Evolutionary conservation across 2,888 invertebrate genomes (phyloP).

Genomic region (Cantharis nigra): DNA sequence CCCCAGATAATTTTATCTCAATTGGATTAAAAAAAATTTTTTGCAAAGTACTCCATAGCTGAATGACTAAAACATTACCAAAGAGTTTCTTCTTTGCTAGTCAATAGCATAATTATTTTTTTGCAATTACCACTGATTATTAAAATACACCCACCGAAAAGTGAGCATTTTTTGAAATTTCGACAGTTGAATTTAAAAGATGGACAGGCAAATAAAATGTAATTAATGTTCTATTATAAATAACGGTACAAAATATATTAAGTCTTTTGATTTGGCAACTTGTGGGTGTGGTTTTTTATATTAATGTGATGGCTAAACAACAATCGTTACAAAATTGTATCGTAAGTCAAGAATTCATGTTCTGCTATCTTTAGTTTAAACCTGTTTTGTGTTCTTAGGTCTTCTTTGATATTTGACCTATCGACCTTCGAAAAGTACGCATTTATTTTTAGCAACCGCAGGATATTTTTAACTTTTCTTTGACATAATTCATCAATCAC

Average conservation of each 20-base stretch:
- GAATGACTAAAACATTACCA: no score
- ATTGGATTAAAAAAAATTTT: no score
- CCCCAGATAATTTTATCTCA: no score
- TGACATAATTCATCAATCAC: background rate
- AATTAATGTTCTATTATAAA: background rate
- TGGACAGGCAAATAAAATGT: background rate
- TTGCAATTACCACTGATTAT: background rate
- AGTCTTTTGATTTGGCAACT: slow-evolving; percentile 4
- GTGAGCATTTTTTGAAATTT: background rate
- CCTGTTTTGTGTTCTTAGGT: slow-evolving; percentile 16
- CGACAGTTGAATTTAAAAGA: background rate
- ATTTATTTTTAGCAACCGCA: background rate
- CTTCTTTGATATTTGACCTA: slow-evolving; percentile 18
- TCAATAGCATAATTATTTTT: background rate
- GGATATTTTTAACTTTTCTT: background rate
- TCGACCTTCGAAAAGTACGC: slow-evolving; percentile 18
- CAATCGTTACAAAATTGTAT: slow-evolving; percentile 14
- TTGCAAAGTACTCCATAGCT: no score
- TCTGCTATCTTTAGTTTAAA: slow-evolving; percentile 22
- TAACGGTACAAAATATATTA: background rate
- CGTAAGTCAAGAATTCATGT: slow-evolving; percentile 16
- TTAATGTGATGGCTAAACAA: background rate
- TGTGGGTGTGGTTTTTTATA: background rate
- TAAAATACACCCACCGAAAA: background rate
- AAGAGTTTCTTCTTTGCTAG: background rate